A percentile compares a stretch with the other conserved stretches of the same genome.
Evolutionary conservation across 2,797 vertebrate genomes (phyloP).

Genomic region (Falco rusticolus): DNA sequence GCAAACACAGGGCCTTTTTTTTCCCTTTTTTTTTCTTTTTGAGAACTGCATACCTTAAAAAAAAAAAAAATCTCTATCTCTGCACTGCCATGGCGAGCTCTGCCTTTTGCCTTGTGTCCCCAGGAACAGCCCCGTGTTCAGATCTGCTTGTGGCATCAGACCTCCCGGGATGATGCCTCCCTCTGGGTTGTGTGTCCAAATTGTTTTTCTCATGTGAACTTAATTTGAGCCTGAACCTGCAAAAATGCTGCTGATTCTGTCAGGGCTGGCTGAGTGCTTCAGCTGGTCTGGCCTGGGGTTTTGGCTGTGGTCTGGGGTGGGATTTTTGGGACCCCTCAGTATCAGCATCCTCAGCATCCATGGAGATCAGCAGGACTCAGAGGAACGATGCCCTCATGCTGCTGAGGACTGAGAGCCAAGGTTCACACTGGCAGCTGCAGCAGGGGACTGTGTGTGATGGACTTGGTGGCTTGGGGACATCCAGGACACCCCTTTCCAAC

Average conservation of each 20-base stretch:
- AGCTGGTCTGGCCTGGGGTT: neutral
- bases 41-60: neutral
- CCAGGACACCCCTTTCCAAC: neutral
- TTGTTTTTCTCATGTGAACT: neutral
- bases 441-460: accelerated
- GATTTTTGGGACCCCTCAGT: neutral
- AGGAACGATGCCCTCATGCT: accelerated
- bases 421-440: neutral
- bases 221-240: neutral
- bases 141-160: neutral
- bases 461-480: neutral
- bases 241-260: neutral
- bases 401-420: neutral
- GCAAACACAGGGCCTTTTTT: slow-evolving; percentile 41
- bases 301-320: neutral
- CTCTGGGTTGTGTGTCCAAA: accelerated
- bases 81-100: neutral
- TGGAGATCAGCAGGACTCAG: accelerated
- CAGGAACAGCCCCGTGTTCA: accelerated
- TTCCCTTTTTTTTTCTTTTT: neutral
- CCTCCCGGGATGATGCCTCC: neutral
- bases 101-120: neutral
- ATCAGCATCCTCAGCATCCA: neutral
- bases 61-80: neutral
- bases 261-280: neutral